phyloP scores from a whole-genome alignment of 1,140 invertebrate genomes.

The Tetragonula clypearis region DNA sequence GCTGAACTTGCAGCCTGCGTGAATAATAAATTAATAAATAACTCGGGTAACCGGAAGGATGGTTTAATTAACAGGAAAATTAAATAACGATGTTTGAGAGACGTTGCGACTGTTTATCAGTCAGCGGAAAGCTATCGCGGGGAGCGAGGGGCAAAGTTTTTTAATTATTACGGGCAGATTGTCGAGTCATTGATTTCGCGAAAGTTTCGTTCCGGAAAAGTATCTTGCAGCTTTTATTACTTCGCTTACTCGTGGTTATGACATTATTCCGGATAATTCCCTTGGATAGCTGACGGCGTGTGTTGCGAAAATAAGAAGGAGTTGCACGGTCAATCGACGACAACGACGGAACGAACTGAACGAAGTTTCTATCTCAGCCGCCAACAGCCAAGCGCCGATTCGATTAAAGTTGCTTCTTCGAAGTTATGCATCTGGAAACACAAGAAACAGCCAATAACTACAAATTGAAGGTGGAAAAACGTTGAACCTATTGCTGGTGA shows the following conservation, averaged over 20 bases:
- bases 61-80: background rate
- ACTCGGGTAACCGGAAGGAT: too few relatives aligned
- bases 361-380: background rate
- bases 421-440: background rate
- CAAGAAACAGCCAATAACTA: background rate
- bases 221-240: conserved; percentile 40
- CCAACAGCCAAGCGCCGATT: background rate
- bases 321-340: conserved; percentile 12
- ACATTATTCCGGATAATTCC: background rate
- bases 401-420: conserved; percentile 21
- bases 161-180: conserved; percentile 21
- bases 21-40: background rate
- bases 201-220: background rate
- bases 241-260: conserved; percentile 26
- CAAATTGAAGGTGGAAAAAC: background rate
- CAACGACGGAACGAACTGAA: conserved; percentile 7
- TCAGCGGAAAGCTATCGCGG: background rate
- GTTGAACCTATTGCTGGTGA: background rate
- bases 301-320: conserved; percentile 6
- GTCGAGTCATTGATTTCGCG: background rate
- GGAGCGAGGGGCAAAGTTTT: conserved; percentile 10
- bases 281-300: background rate
- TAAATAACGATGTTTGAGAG: background rate
- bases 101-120: background rate
- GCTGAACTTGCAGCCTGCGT: background rate